Base-by-base conservation (phyloP, 1,140 invertebrate species). In the Microplitis demolitor region DNA sequence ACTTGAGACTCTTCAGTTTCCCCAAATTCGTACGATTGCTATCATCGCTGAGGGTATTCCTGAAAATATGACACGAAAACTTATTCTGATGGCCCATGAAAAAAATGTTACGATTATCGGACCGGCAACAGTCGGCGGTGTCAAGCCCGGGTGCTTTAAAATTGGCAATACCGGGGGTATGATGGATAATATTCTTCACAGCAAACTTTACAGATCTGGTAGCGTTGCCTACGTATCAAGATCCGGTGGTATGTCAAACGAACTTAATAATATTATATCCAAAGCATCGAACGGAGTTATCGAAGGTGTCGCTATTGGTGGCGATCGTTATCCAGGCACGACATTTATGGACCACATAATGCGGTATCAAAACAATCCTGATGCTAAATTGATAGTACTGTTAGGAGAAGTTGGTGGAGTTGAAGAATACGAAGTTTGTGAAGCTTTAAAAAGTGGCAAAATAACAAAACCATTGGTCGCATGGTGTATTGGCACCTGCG, bases 41-140 rank as follows among this genome's bases (percentile, higher is more conserved):
- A 99, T 99, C 77, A 99, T 99, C 82, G 98, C 98, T 16, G 98
- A 99, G 88, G 98, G 98, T 51, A 99, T 99, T 75, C 98, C 98
- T 0, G 98, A 99, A 87, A 99, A 99, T 86, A 92, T 98, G 90
- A 99, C 98, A 0, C 89, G 98, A 72, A 97, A 98, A 85, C 89
- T 99, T 68, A 97, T 97, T 79, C 92, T 97, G 75, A 88, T 92
- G 39, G 97, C 97, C 0, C 88, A 94, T 72, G 90, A 94, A 76
- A 96, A 94, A 80, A 89, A 90, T 24, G 84, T 87, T 0, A 84
- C 84, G 0, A 87, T 87, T 9, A 87, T 87, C 37, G 90, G 90
- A 35, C 98, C 98, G 0, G 98, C 98, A 0, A 99, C 98, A 0
- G 98, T 98, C 58, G 96, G 96, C 75, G 98, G 98, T 34, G 94